Evolutionary conservation across 2,113 vertebrate genomes (phyloP).

Genomic region (Chinchilla lanigera): DNA sequence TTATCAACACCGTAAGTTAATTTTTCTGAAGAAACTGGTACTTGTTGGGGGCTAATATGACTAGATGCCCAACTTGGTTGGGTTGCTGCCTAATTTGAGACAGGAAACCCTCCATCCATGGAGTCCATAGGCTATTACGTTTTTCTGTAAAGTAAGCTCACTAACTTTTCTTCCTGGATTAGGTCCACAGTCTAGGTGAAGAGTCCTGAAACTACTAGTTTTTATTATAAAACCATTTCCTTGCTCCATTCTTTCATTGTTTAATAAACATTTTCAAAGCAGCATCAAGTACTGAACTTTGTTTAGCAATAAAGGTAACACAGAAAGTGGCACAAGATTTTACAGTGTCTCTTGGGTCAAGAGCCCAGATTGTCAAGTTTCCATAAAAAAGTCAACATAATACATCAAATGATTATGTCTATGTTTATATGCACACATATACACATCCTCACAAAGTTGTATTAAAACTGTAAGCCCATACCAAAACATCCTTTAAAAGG

Average conservation of each 20-base stretch:
- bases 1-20: not conserved
- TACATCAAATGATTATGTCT: not conserved
- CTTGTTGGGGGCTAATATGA: not conserved
- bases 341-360: not conserved
- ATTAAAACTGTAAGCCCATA: not conserved
- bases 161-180: not conserved
- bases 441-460: not conserved
- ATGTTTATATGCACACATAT: not conserved
- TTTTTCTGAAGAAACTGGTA: not conserved
- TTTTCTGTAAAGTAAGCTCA: not conserved
- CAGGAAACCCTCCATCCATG: not conserved
- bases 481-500: not conserved
- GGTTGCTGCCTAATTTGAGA: not conserved
- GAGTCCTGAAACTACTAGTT: conserved; percentile 40
- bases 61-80: not conserved
- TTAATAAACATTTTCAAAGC: conserved; percentile 31
- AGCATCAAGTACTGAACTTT: not conserved
- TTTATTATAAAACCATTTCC: not conserved
- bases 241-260: not conserved
- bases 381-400: not conserved
- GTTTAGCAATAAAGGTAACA: not conserved
- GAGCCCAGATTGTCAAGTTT: not conserved
- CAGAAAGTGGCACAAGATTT: not conserved
- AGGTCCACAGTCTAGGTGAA: not conserved
- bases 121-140: not conserved